phyloP scores from a whole-genome alignment of 2,888 invertebrate species.

The Melanostoma scalare region DNA sequence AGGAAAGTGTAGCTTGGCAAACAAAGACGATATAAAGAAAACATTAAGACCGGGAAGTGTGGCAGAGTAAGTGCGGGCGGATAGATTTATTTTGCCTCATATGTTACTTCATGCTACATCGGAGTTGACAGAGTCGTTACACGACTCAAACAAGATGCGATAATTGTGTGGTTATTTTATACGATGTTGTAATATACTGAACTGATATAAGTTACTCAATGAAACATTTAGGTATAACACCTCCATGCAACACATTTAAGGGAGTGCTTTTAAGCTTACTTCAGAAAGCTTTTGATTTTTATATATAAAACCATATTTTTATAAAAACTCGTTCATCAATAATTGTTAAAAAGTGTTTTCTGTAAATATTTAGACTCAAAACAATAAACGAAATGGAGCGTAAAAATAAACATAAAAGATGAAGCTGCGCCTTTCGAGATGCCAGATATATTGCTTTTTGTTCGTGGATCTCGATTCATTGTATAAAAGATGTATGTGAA shows the following conservation, averaged over 20 bases:
- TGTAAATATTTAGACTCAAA: too few relatives aligned
- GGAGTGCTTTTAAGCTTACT: too few relatives aligned
- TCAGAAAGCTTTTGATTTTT: too few relatives aligned
- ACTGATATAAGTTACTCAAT: slow-evolving; percentile 34
- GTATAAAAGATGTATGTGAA: neutral
- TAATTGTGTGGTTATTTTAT: slow-evolving; percentile 60
- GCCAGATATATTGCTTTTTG: neutral
- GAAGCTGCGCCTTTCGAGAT: too few relatives aligned
- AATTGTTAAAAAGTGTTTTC: too few relatives aligned
- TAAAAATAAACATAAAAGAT: too few relatives aligned
- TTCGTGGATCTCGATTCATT: neutral
- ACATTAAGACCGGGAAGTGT: slow-evolving; percentile 59
- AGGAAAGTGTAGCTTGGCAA: slow-evolving; percentile 16
- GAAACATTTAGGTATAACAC: slow-evolving; percentile 18
- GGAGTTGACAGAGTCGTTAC: slow-evolving; percentile 36
- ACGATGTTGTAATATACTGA: slow-evolving; percentile 2
- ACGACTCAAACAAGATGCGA: slow-evolving; percentile 42
- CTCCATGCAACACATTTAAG: too few relatives aligned
- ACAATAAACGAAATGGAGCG: too few relatives aligned
- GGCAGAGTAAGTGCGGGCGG: slow-evolving; percentile 53
- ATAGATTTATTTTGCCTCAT: slow-evolving; percentile 67
- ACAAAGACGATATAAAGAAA: slow-evolving; percentile 60
- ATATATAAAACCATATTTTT: too few relatives aligned
- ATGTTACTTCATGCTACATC: slow-evolving; percentile 39
- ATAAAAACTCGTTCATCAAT: too few relatives aligned